phyloP scores from a whole-genome alignment of 2,888 invertebrate genomes.

The Limnephilus auricula region DNA sequence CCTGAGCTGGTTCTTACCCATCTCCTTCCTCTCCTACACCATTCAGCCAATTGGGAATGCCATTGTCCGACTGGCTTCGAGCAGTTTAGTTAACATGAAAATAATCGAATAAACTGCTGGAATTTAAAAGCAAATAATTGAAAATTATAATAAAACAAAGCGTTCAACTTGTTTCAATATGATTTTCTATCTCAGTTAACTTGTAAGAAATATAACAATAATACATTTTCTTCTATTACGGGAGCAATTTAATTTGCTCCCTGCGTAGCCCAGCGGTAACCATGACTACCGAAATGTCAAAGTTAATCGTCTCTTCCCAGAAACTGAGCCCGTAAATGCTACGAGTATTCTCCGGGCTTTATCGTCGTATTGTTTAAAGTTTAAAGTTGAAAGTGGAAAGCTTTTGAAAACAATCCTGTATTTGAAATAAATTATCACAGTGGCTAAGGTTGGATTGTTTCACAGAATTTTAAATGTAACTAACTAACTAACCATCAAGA shows the following conservation, averaged over 20 bases:
- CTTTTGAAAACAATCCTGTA: background rate
- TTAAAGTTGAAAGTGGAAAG: background rate
- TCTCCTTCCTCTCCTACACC: too few relatives aligned
- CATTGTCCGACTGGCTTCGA: too few relatives aligned
- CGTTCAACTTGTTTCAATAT: background rate
- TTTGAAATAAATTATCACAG: background rate
- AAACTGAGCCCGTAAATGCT: background rate
- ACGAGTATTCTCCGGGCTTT: background rate
- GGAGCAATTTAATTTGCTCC: background rate
- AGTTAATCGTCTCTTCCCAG: constrained; percentile 18
- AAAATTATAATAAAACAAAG: too few relatives aligned
- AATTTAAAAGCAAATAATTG: too few relatives aligned
- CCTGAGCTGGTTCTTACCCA: too few relatives aligned
- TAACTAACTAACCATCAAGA: too few relatives aligned
- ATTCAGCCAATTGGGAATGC: too few relatives aligned
- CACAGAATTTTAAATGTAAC: too few relatives aligned
- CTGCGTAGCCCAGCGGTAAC: constrained; percentile 19
- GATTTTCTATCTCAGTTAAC: background rate
- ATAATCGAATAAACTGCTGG: too few relatives aligned
- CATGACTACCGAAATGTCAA: constrained; percentile 16
- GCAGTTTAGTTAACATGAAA: too few relatives aligned
- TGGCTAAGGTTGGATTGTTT: too few relatives aligned
- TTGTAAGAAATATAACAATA: background rate
- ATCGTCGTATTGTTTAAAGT: background rate
- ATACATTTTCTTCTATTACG: background rate